Evolutionary conservation across 2,888 invertebrate species (phyloP).

Genomic region (Temnothorax ravouxi): DNA sequence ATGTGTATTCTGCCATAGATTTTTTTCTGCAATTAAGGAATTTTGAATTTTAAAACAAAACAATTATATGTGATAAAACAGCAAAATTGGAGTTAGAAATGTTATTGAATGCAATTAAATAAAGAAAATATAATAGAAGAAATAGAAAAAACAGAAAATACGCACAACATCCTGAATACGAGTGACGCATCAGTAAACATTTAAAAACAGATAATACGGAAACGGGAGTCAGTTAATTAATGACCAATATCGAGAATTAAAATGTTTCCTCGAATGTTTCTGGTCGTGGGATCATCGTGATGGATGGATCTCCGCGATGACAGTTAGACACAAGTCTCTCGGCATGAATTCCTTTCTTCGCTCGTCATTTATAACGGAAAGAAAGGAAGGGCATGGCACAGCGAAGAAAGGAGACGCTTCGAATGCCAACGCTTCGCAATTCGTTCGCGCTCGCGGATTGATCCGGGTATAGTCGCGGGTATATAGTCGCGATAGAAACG

Average conservation of each 20-base stretch:
- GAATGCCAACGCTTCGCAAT: slow-evolving; percentile 69
- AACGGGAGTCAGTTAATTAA: not conserved
- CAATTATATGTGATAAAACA: not conserved
- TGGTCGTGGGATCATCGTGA: not conserved
- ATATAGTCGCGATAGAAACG: slow-evolving; percentile 29
- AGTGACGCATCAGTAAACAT: not conserved
- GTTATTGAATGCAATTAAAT: not conserved
- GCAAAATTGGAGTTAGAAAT: not conserved
- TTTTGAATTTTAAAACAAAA: not conserved
- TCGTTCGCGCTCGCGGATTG: slow-evolving; percentile 49
- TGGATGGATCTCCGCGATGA: slow-evolving; percentile 37
- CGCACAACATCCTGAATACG: not conserved
- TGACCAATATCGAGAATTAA: not conserved
- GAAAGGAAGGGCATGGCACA: slow-evolving; percentile 66
- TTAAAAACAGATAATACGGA: not conserved
- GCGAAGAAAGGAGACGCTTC: slow-evolving; percentile 64
- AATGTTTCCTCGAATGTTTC: not conserved
- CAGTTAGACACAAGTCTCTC: slow-evolving; percentile 59
- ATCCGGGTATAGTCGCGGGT: slow-evolving; percentile 36
- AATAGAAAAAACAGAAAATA: not conserved
- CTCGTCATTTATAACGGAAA: slow-evolving; percentile 71
- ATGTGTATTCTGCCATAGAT: not conserved
- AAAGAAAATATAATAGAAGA: not conserved
- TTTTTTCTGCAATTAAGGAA: not conserved
- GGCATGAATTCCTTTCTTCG: slow-evolving; percentile 70